Conservation (phyloP, 2,797 vertebrate species). For the Falco biarmicus region DNA sequence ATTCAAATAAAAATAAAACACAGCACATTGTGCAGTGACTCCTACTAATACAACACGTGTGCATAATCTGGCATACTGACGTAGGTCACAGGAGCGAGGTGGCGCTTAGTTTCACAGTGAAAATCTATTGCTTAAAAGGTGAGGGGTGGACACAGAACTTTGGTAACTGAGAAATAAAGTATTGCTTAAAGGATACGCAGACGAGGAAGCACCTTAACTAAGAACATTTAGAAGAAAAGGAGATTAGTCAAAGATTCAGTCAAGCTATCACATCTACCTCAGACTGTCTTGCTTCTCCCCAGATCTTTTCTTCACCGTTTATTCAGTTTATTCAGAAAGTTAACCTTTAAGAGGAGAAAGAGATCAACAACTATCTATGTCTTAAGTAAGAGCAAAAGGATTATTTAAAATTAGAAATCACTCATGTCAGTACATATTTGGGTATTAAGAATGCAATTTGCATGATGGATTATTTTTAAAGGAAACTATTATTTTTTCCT, state of each 20-base stretch:
- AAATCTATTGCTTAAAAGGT: background rate
- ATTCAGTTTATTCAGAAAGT: background rate
- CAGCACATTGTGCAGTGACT: background rate
- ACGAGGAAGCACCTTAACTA: background rate
- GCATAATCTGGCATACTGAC: background rate
- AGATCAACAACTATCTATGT: background rate
- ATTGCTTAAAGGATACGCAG: background rate
- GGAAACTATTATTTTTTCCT: background rate
- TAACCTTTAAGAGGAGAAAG: background rate
- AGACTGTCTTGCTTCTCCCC: background rate
- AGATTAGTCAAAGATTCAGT: background rate
- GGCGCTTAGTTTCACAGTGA: background rate
- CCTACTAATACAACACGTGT: background rate
- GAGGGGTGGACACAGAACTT: background rate
- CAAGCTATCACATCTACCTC: background rate
- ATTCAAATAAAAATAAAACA: slow-evolving; percentile 10
- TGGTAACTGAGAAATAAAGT: background rate
- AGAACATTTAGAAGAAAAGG: background rate
- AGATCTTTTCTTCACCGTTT: background rate
- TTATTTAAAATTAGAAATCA: background rate
- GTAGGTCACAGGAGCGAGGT: background rate
- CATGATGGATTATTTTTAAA: background rate
- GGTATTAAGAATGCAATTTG: background rate
- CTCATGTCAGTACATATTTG: background rate
- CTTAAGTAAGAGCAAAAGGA: background rate